phyloP scores from a whole-genome alignment of 2,113 vertebrate genomes.

The Oriolus oriolus region DNA sequence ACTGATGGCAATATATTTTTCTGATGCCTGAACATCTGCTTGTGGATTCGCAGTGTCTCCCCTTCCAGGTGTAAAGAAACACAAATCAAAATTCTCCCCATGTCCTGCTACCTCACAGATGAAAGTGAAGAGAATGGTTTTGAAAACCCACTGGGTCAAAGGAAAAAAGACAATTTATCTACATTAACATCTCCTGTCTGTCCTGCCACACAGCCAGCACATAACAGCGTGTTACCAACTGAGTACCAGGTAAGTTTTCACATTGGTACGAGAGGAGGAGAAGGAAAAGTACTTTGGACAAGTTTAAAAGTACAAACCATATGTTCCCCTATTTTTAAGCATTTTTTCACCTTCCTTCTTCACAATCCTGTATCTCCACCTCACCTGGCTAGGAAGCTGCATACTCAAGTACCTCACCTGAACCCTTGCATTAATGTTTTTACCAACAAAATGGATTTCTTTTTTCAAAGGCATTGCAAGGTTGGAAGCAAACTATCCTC shows the following conservation, averaged over 20 bases:
- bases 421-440: background rate
- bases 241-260: background rate
- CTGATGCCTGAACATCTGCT: background rate
- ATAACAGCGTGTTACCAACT: background rate
- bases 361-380: background rate
- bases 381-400: background rate
- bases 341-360: background rate
- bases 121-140: background rate
- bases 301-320: background rate
- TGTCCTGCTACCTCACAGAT: background rate
- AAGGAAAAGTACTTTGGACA: background rate
- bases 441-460: rapidly evolving
- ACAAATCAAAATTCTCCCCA: background rate
- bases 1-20: background rate
- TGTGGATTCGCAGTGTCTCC: background rate
- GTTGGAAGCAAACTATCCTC: background rate
- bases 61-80: background rate
- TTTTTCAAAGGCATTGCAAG: background rate
- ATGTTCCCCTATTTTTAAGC: background rate
- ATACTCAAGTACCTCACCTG: background rate
- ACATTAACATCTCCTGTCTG: background rate
- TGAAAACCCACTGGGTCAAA: background rate
- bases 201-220: background rate
- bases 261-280: background rate
- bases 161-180: background rate